Percentiles rank a stretch among this genome's conserved stretches.
These are phyloP conservation scores for Eremobia ochroleuca DNA, from an alignment of 2,888 invertebrate genomes.

Conservation along the genomic window DNA sequence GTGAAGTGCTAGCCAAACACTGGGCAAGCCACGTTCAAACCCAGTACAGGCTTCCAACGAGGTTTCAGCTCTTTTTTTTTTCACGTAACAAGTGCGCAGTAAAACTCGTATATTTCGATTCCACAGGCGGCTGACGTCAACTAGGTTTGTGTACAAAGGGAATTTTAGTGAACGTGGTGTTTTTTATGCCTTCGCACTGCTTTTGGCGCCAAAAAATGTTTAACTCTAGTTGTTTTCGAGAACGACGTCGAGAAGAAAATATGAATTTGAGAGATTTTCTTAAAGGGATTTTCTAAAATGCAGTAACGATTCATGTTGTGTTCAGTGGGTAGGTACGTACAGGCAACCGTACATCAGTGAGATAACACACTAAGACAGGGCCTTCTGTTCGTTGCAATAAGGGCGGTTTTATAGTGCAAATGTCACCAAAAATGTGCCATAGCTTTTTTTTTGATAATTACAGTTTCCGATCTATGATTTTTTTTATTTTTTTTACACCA, in stretches of 20 bases:
- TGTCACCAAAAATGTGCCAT: not conserved
- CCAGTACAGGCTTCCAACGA: conserved; percentile 9
- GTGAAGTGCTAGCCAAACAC: conserved; percentile 68
- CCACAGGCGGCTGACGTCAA: not conserved
- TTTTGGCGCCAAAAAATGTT: not conserved
- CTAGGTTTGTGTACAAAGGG: conserved; percentile 33
- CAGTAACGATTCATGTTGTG: not conserved
- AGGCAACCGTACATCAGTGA: not conserved
- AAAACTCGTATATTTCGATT: conserved; percentile 31
- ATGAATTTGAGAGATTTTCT: not conserved
- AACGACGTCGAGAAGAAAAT: not conserved
- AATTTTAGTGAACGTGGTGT: conserved; percentile 15
- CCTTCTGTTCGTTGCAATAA: no score
- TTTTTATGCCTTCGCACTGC: not conserved
- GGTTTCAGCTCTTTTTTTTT: conserved; percentile 33
- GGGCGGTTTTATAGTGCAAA: not conserved
- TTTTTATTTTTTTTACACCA: not conserved
- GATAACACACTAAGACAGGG: not conserved
- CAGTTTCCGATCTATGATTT: not conserved
- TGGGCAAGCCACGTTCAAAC: conserved; percentile 35
- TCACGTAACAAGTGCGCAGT: conserved; percentile 6
- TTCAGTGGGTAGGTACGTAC: not conserved
- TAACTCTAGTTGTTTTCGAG: not conserved
- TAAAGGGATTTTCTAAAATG: not conserved
- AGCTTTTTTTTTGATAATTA: no score